phyloP scores from a whole-genome alignment of 1,140 invertebrate species.

The Procambarus clarkii region DNA sequence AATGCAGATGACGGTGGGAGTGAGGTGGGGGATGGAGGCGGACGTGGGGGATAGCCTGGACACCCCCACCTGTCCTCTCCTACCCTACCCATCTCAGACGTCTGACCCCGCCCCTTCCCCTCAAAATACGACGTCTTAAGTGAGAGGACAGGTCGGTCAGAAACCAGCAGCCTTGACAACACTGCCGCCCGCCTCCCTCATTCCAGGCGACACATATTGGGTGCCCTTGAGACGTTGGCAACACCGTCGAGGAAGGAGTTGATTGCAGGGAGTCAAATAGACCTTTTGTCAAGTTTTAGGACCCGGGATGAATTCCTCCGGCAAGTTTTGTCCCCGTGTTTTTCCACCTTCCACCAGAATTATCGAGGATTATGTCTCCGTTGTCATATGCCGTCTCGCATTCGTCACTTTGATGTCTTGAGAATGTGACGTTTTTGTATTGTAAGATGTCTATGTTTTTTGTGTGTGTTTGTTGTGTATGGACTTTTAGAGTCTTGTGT shows the following conservation, averaged over 20 bases:
- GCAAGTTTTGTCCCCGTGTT: neutral
- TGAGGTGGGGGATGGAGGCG: too few species aligned
- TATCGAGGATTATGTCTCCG: neutral
- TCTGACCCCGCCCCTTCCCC: neutral
- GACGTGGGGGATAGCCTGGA: too few species aligned
- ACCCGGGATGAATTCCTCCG: constrained; percentile 9
- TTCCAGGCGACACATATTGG: too few species aligned
- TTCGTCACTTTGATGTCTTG: neutral
- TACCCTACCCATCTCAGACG: neutral
- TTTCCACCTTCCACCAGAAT: neutral
- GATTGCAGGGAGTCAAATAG: constrained; percentile 48
- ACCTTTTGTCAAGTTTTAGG: constrained; percentile 26
- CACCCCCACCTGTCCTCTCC: neutral
- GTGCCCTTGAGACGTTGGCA: constrained; percentile 11
- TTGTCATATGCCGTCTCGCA: neutral
- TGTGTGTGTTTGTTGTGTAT: too few species aligned
- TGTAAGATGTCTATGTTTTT: too few species aligned
- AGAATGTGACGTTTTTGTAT: neutral
- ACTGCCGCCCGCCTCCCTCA: neutral
- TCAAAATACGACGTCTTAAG: too few species aligned
- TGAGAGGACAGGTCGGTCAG: too few species aligned
- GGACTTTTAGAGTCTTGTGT: too few species aligned
- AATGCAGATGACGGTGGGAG: too few species aligned
- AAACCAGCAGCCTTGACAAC: neutral
- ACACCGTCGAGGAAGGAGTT: constrained; percentile 30